Percentiles rank a stretch among this genome's conserved stretches.
Conservation (phyloP, 2,113 vertebrate species). For the Epinephelus fuscoguttatus region DNA sequence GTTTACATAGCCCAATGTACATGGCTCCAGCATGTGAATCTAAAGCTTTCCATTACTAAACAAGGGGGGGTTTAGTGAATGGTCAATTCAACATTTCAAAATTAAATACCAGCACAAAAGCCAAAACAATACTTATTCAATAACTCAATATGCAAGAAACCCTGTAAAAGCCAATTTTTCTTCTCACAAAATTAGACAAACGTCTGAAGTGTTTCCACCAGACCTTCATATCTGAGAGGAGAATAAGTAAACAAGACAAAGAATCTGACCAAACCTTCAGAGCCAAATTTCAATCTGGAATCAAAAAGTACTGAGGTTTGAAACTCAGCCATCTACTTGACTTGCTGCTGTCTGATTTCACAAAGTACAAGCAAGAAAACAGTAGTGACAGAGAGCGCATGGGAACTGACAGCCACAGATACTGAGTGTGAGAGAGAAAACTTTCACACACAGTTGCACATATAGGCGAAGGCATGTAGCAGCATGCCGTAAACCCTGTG, state of each 20-base stretch:
- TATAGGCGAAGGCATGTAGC: constrained; percentile 63
- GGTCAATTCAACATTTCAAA: not conserved
- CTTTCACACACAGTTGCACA: constrained; percentile 51
- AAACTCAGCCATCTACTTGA: not conserved
- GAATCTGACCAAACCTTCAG: not conserved
- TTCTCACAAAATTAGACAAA: constrained; percentile 11
- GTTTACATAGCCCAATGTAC: not conserved
- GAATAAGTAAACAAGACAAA: constrained; percentile 11
- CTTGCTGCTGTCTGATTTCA: not conserved
- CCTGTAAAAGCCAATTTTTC: constrained; percentile 11
- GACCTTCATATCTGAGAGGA: constrained; percentile 6
- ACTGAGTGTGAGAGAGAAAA: constrained; percentile 46
- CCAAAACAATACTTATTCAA: constrained; percentile 8
- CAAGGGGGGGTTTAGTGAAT: not conserved
- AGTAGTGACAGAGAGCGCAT: not conserved
- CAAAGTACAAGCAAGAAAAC: constrained; percentile 22
- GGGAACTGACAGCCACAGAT: constrained; percentile 12
- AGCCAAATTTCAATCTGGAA: constrained; percentile 27
- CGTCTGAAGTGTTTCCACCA: constrained; percentile 18
- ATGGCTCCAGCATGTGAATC: not conserved
- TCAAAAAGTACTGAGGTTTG: constrained; percentile 10
- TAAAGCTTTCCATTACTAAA: not conserved
- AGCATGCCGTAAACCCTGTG: constrained; percentile 65
- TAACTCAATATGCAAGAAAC: constrained; percentile 7
- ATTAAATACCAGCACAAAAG: not conserved